Base-by-base conservation (phyloP, 2,113 vertebrate species). In the Corapipo altera region DNA sequence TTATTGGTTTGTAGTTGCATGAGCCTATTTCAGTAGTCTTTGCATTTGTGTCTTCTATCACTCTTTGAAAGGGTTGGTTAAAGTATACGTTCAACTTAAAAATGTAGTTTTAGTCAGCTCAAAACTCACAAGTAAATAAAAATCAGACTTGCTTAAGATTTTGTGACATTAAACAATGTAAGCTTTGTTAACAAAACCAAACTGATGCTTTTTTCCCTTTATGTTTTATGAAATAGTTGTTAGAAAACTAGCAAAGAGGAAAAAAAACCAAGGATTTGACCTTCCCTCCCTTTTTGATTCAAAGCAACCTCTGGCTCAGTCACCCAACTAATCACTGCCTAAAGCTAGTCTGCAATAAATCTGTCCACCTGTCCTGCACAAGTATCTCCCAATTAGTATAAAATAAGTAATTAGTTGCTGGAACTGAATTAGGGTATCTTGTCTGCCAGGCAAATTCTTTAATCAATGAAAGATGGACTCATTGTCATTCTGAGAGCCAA, bases 361-460 rank as follows among this genome's bases (percentile, higher is more conserved):
- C 48, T 67, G 59, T 71, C 52, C 26, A 46, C 74, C 61, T 69
- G 66, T 75, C 33, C 41, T 39, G 8, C 55, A 26, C 46, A 89
- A 83, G 30, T 44, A 72, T 55, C 11, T 87, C 65, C 30, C 57
- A 72, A 20, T 17, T 82, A 44, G 35, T 87, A 43, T 71, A 62
- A 91, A 79, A 51, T 32, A 76, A 70, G 65, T 67, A 91, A 93
- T 87, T 87, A 82, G 23, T 18, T 67, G 21, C 74, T 84, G 46
- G 32, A 93, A 91, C 35, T 75, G 44, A 91, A 87, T 89, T 51
- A 94, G 16, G 24, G 19, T 16, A 37, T 72, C 48, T 89, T 89
- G 44, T 82, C 61, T 89, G 66, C 32, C 70, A 72, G 48, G 48
- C 11, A 87, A 64, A 93, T 65, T 75, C 22, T 78, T 85, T 67